Conservation (phyloP, 2,888 invertebrate genomes). For the Yponomeuta plumbellus region DNA sequence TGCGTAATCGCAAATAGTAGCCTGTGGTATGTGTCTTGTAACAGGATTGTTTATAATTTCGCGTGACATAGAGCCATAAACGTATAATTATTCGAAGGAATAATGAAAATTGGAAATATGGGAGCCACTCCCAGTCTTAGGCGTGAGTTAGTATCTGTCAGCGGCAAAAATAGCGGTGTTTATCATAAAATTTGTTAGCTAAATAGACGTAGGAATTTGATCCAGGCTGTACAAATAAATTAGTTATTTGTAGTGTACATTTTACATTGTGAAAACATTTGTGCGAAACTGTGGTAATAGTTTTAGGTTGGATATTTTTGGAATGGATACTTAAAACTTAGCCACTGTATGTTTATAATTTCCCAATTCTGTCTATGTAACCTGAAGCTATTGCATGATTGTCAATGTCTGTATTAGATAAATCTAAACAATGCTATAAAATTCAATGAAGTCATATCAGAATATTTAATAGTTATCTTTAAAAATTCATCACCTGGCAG, state of each 20-base stretch:
- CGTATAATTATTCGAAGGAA: background rate
- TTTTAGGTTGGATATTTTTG: slow-evolving; percentile 52
- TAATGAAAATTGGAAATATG: background rate
- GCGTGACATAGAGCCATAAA: background rate
- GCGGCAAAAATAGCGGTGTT: slow-evolving; percentile 49
- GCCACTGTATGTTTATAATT: slow-evolving; percentile 30
- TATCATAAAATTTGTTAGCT: slow-evolving; percentile 65
- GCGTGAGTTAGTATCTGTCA: slow-evolving; percentile 12
- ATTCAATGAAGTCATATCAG: slow-evolving; percentile 35
- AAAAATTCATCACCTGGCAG: slow-evolving; percentile 23
- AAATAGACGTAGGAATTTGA: slow-evolving; percentile 68
- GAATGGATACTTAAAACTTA: slow-evolving; percentile 44
- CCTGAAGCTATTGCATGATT: slow-evolving; percentile 17
- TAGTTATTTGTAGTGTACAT: slow-evolving; percentile 69
- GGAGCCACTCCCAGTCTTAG: background rate
- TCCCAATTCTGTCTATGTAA: slow-evolving; percentile 14
- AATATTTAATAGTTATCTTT: slow-evolving; percentile 30
- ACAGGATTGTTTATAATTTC: background rate
- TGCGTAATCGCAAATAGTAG: background rate
- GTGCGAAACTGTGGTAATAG: slow-evolving; percentile 63
- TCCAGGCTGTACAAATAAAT: slow-evolving; percentile 70
- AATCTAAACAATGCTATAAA: slow-evolving; percentile 7
- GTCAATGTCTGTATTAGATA: slow-evolving; percentile 17
- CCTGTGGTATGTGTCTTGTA: background rate
- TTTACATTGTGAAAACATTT: slow-evolving; percentile 64